A percentile compares a stretch with the other conserved stretches of the same genome.
These are phyloP conservation scores for Staurois parvus DNA, from an alignment of 2,797 vertebrate species.

Conservation along the genomic window DNA sequence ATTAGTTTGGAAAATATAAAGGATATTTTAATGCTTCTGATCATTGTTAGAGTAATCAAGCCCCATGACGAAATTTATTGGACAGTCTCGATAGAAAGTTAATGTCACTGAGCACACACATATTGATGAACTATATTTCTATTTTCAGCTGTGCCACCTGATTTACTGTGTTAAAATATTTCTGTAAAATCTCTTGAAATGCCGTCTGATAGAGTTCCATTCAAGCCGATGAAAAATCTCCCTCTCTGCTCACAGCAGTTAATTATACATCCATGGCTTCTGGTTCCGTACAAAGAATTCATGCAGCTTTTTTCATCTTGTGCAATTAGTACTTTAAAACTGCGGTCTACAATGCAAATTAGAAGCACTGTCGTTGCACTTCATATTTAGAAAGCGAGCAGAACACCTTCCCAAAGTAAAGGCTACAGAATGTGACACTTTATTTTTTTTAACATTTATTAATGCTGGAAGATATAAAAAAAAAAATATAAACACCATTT, in stretches of 20 bases:
- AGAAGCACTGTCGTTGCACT: background rate
- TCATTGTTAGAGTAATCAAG: slow-evolving; percentile 1
- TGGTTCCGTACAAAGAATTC: slow-evolving; percentile 44
- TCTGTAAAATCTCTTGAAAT: slow-evolving; percentile 7
- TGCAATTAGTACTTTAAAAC: slow-evolving; percentile 49
- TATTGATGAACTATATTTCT: slow-evolving; percentile 17
- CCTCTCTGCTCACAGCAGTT: slow-evolving; percentile 22
- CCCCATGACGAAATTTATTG: background rate
- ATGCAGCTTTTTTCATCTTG: slow-evolving; percentile 44
- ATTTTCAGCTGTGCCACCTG: background rate
- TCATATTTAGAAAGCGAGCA: slow-evolving; percentile 36
- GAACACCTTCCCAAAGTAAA: slow-evolving; percentile 30
- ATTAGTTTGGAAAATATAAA: slow-evolving; percentile 8
- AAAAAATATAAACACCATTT: too few relatives aligned
- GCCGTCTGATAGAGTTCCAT: slow-evolving; percentile 28
- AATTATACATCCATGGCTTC: slow-evolving; percentile 44
- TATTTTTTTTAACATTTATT: too few relatives aligned
- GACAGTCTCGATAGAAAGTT: slow-evolving; percentile 4
- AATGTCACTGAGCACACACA: slow-evolving; percentile 3
- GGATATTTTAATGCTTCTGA: slow-evolving; percentile 6
- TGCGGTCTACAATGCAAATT: slow-evolving; percentile 41
- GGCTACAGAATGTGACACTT: background rate
- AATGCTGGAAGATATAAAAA: too few relatives aligned
- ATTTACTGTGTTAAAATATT: slow-evolving; percentile 14
- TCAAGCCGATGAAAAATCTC: slow-evolving; percentile 47